These are phyloP conservation scores for Coelopa pilipes DNA, from an alignment of 2,888 invertebrate genomes.

Conservation along the genomic window DNA sequence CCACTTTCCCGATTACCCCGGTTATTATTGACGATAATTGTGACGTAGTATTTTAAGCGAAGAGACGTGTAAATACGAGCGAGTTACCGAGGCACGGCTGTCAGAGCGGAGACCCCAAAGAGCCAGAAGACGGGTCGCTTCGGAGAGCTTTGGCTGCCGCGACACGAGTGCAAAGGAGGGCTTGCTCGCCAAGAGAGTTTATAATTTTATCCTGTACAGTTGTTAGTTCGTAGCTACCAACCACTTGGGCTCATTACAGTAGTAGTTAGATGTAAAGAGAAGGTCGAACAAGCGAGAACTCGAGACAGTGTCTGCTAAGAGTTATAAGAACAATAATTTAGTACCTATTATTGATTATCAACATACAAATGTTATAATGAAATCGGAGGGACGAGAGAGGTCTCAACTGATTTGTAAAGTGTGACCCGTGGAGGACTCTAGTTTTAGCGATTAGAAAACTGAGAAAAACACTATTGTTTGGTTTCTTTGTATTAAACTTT, in stretches of 20 bases:
- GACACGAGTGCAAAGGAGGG: neutral
- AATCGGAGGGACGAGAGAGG: no score
- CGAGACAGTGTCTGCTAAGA: slow-evolving; percentile 5
- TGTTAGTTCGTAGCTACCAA: slow-evolving; percentile 7
- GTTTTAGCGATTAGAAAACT: no score
- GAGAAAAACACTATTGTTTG: neutral
- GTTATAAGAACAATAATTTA: slow-evolving; percentile 18
- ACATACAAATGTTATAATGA: no score
- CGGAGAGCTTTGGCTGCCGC: neutral
- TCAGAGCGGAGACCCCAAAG: neutral
- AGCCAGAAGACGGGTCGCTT: neutral
- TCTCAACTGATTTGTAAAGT: no score
- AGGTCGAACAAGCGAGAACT: neutral
- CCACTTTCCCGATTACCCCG: no score
- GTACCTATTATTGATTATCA: slow-evolving; percentile 13
- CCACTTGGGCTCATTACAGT: neutral
- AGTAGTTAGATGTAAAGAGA: neutral
- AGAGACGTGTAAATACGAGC: neutral
- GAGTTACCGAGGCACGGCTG: neutral
- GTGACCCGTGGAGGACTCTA: no score
- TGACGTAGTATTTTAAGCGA: no score
- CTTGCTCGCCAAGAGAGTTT: slow-evolving; percentile 9
- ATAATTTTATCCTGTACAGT: slow-evolving; percentile 7
- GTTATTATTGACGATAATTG: no score
- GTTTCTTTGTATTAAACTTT: slow-evolving; percentile 24